These are phyloP conservation scores for Xiphophorus maculatus DNA, from an alignment of 2,113 vertebrate genomes.

Conservation along the genomic window DNA sequence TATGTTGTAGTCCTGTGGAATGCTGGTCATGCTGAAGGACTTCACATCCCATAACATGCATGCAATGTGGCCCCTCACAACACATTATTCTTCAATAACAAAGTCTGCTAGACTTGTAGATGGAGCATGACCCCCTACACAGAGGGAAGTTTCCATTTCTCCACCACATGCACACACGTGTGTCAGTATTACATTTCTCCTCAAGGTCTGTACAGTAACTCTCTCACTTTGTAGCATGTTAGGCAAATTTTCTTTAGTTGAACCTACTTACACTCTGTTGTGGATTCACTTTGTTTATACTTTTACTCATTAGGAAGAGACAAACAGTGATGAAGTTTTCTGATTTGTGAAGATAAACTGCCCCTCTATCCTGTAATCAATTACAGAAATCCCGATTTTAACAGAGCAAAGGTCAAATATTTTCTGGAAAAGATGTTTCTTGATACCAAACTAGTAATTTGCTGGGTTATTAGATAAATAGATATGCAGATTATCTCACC, in stretches of 20 bases:
- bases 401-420: too few species aligned
- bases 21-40: constrained; percentile 36
- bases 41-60: constrained; percentile 39
- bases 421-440: too few species aligned
- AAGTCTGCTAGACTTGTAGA: constrained; percentile 46
- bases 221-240: constrained; percentile 7
- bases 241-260: constrained; percentile 24
- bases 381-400: too few species aligned
- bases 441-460: too few species aligned
- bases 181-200: constrained; percentile 1
- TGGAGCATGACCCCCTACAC: constrained; percentile 44
- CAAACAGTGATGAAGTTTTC: not conserved
- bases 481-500: too few species aligned
- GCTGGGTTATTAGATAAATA: too few species aligned
- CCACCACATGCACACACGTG: constrained; percentile 23
- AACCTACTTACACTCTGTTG: constrained; percentile 10
- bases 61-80: constrained; percentile 24
- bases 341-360: not conserved
- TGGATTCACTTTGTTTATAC: not conserved
- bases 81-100: constrained; percentile 20
- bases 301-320: not conserved
- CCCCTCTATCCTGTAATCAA: too few species aligned
- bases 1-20: constrained; percentile 52
- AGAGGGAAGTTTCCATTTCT: constrained; percentile 30
- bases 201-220: constrained; percentile 23